phyloP scores from a whole-genome alignment of 1,140 invertebrate genomes.

The Hypothenemus hampei region DNA sequence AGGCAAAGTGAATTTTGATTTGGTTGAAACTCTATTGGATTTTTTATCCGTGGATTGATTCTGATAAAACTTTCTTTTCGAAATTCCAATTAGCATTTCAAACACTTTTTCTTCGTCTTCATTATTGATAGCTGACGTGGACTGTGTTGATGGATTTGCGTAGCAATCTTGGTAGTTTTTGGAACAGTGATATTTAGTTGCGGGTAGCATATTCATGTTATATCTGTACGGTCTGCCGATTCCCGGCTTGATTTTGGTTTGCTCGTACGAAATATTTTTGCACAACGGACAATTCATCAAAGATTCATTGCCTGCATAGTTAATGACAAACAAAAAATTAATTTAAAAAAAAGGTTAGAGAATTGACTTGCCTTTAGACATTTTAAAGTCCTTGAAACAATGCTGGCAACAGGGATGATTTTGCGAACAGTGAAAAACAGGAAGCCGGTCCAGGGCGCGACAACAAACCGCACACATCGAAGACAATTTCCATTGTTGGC shows the following conservation, averaged over 20 bases:
- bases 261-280: constrained; percentile 15
- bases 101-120: constrained; percentile 30
- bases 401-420: constrained; percentile 23
- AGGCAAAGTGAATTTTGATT: constrained; percentile 7
- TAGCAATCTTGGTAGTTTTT: constrained; percentile 14
- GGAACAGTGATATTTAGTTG: constrained; percentile 8
- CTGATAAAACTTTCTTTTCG: constrained; percentile 10
- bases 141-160: too few relatives aligned
- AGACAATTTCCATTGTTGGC: too few relatives aligned
- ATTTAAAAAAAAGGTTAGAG: background rate
- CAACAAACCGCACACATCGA: constrained; percentile 19
- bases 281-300: constrained; percentile 17
- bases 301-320: background rate
- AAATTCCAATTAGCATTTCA: constrained; percentile 15
- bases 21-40: background rate
- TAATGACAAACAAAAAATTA: background rate
- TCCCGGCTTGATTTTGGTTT: constrained; percentile 34
- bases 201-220: constrained; percentile 10
- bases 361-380: constrained; percentile 15
- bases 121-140: constrained; percentile 4
- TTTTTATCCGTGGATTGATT: background rate
- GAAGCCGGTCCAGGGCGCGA: constrained; percentile 8
- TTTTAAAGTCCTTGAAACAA: constrained; percentile 21
- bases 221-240: constrained; percentile 37
- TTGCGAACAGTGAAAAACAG: constrained; percentile 21